Evolutionary conservation across 2,888 invertebrate species (phyloP), one percentile per base, ranked within the genome.

Genomic region (Synanthedon tipuliformis): DNA sequence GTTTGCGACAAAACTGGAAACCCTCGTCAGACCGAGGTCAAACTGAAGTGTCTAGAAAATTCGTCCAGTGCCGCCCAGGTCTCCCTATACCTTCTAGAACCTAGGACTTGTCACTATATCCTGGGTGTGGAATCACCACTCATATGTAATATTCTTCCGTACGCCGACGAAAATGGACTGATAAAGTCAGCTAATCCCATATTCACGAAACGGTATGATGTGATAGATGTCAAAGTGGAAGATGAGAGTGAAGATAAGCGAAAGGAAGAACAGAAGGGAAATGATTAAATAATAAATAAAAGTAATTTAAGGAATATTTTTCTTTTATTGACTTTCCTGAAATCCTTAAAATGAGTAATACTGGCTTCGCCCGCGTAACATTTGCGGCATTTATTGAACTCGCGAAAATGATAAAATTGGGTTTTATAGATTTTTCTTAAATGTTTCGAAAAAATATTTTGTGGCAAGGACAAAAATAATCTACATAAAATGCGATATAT

Each of bases 101-200:
- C 98, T 0, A 92, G 92, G 68, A 93, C 94, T 0, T 99, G 99
- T 72, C 95, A 97, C 78, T 99, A 99, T 74, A 93, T 97, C 53
- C 84, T 99, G 52, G 95, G 95, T n/a, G 95, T 99, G 0, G 98
- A 98, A 73, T 96, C 98, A 0, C 93, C 95, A 0, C 80, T 97
- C 8, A 93, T 98, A 62, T 98, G 98, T 81, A 92, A 94, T 65
- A 91, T 98, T 59, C 78, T 97, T 52, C 90, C 93, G 2, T 86
- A 91, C 58, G 95, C 94, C 0, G 95, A 97, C 76, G 92, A 94
- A 27, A 88, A 93, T 67, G 97, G 96, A 3, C 81, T 96, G 2
- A 79, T 88, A 1, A 75, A 78, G 53, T 58, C 72, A 0, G 60
- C 61, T 0, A 75, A 70, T 41, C 58, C 71, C 1, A 55, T 56